Evolutionary conservation across 1,140 invertebrate species (phyloP), one percentile per base, ranked within the genome.

Genomic region (Zaprionus kolodkinae): DNA sequence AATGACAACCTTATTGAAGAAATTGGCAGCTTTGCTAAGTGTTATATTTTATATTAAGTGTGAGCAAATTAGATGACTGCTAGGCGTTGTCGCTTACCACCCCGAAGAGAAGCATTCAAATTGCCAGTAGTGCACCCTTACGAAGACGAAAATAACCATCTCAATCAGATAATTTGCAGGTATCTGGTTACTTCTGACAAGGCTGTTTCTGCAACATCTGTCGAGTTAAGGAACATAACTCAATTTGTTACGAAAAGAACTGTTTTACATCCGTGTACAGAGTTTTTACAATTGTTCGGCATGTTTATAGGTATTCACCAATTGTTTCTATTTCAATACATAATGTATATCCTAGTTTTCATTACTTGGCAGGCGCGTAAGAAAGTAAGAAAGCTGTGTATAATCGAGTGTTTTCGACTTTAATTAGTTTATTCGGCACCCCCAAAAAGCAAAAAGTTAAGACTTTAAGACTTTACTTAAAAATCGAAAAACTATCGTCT

Each of bases 161-260:
- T 63, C 43, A 79, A 72, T 72, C 59, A 72, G 59, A 79, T 79
- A 79, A 79, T 79, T 68, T 61, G 74, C 74, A 73, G 74, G 78
- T 79, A 77, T 79, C 78, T 77, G 64, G 78, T 79, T 79, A 72
- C 78, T 65, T 38, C 10, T 45, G 59, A 76, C 40, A 15, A 43
- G 43, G 17, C 21, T 55, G 59, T 21, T 71, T 35, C 60, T 52
- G 27, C 50, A 54, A 74, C 77, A 79, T 79, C 77, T 79, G 77
- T 76, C 71, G 30, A 59, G 55, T 74, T 57, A 12, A 60, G 40
- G 56, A 45, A 17, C 13, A 50, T 77, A 77, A 79, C 48, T 76
- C 64, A 79, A 76, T 79, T 77, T 76, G 27, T 13, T 17, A 68
- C 52, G 55, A 67, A 76, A 64, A 72, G 67, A 68, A 73, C 62